Evolutionary conservation across 2,888 invertebrate genomes (phyloP).

Genomic region (Troilus luridus): DNA sequence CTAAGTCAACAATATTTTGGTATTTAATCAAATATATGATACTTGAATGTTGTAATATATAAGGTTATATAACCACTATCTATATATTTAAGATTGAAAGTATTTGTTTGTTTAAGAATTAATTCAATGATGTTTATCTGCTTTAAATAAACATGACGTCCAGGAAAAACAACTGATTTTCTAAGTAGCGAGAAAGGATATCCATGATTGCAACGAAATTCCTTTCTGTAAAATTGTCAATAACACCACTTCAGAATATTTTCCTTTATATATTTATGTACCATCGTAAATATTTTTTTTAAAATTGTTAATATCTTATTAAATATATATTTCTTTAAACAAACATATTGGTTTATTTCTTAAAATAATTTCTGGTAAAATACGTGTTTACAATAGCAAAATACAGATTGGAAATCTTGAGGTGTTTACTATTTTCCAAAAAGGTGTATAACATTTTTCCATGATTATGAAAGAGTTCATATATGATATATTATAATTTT

Average conservation of each 20-base stretch:
- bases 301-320: no score
- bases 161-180: neutral
- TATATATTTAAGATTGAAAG: neutral
- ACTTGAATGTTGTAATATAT: neutral
- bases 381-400: no score
- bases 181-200: neutral
- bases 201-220: neutral
- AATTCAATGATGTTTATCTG: neutral
- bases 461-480: no score
- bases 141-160: slow-evolving; percentile 14
- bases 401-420: no score
- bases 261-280: no score
- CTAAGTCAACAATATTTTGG: neutral
- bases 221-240: neutral
- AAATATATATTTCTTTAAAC: no score
- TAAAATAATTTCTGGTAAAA: no score
- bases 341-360: no score
- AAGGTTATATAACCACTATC: neutral
- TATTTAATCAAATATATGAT: neutral
- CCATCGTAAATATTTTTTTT: no score
- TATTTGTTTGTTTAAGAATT: neutral
- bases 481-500: neutral
- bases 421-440: no score
- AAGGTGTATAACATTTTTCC: no score
- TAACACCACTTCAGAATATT: neutral